Percentiles rank a stretch among this genome's conserved stretches.
Conservation (phyloP, 2,797 vertebrate species). For the Paramormyrops hopkinsi region DNA sequence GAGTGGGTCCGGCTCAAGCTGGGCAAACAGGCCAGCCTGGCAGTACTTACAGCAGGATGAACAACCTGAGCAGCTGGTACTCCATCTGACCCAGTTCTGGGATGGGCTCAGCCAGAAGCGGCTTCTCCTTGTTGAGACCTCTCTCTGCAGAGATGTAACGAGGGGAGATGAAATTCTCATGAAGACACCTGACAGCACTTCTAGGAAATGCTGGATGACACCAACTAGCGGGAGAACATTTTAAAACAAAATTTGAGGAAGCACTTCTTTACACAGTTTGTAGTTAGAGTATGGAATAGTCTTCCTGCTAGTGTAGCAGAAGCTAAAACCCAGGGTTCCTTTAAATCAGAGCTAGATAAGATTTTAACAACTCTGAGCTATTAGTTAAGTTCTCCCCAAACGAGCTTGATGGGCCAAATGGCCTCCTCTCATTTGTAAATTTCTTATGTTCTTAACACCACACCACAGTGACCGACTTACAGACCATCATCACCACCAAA, state of each 20-base stretch:
- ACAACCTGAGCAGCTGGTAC: constrained; percentile 76
- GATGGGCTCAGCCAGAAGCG: constrained; percentile 58
- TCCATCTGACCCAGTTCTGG: constrained; percentile 68
- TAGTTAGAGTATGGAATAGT: too few relatives aligned
- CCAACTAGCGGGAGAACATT: neutral
- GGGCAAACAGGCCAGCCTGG: neutral
- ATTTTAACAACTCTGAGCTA: too few relatives aligned
- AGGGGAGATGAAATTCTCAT: neutral
- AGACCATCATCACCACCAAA: neutral
- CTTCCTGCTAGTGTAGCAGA: too few relatives aligned
- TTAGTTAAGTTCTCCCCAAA: too few relatives aligned
- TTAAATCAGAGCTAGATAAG: too few relatives aligned
- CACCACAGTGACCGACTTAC: neutral
- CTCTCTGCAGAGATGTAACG: constrained; percentile 55
- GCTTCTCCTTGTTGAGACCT: constrained; percentile 62
- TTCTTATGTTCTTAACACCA: neutral
- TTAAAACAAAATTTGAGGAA: too few relatives aligned
- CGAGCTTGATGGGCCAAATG: too few relatives aligned
- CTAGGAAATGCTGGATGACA: neutral
- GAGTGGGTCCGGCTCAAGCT: neutral
- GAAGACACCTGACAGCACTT: neutral
- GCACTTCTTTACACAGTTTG: too few relatives aligned
- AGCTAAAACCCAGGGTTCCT: too few relatives aligned
- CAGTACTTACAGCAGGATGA: constrained; percentile 76
- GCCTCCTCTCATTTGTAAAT: too few relatives aligned